phyloP scores from a whole-genome alignment of 2,113 vertebrate species.

The Leucoraja erinaceus region DNA sequence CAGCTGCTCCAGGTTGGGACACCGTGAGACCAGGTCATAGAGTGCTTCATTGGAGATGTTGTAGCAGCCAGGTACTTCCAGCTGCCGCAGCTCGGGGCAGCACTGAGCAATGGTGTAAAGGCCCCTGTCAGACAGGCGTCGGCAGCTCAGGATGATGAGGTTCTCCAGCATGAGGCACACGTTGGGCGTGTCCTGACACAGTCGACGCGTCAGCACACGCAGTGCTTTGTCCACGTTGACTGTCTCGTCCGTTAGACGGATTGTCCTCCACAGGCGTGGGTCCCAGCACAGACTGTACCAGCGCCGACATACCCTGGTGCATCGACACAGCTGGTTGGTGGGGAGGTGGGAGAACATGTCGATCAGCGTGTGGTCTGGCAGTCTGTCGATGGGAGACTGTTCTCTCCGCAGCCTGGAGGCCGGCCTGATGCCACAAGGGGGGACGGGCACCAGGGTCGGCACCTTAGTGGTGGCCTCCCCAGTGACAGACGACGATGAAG shows the following conservation, averaged over 20 bases:
- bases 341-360: conserved; percentile 85
- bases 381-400: conserved; percentile 68
- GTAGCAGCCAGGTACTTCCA: conserved; percentile 88
- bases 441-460: conserved; percentile 69
- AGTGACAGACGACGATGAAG: conserved; percentile 76
- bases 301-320: conserved; percentile 81
- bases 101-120: conserved; percentile 87
- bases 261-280: conserved; percentile 82
- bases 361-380: conserved; percentile 77
- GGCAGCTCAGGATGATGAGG: conserved; percentile 80
- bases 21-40: conserved; percentile 89
- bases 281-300: conserved; percentile 98
- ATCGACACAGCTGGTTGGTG: conserved; percentile 93
- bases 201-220: conserved; percentile 81
- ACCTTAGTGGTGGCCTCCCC: conserved; percentile 88
- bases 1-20: conserved; percentile 89
- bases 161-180: conserved; percentile 95
- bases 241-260: conserved; percentile 81
- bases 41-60: conserved; percentile 91
- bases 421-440: conserved; percentile 67
- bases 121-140: conserved; percentile 88
- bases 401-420: conserved; percentile 68
- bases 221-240: conserved; percentile 87
- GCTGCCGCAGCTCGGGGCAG: conserved; percentile 82
- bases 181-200: conserved; percentile 94